phyloP scores from a whole-genome alignment of 2,113 vertebrate species.

The Tetrax tetrax region DNA sequence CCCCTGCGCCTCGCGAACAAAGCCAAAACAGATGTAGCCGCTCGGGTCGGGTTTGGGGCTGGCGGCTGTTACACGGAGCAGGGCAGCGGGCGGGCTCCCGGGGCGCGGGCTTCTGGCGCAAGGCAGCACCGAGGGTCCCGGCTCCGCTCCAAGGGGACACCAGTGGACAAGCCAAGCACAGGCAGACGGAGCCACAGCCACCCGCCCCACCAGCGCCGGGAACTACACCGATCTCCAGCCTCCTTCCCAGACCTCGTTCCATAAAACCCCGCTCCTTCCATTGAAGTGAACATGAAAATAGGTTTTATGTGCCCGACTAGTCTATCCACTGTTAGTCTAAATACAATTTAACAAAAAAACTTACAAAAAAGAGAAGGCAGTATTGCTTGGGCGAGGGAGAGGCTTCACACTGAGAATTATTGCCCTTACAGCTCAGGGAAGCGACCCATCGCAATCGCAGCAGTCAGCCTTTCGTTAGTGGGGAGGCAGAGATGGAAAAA shows the following conservation, averaged over 20 bases:
- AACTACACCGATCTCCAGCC: not conserved
- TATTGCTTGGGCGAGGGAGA: not conserved
- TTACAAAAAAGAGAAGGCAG: not conserved
- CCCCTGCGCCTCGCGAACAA: conserved; percentile 77
- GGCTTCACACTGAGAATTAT: not conserved
- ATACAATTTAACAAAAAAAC: not conserved
- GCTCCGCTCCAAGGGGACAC: not conserved
- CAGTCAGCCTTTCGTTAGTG: not conserved
- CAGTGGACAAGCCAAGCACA: not conserved
- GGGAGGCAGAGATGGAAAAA: not conserved
- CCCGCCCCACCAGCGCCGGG: not conserved
- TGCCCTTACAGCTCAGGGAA: not conserved
- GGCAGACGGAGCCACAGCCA: not conserved
- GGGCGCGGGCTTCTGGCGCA: conserved; percentile 52
- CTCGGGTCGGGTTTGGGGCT: conserved; percentile 65
- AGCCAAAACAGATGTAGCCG: conserved; percentile 81
- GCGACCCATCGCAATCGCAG: accelerated
- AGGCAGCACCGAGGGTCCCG: not conserved
- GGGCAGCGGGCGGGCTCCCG: conserved; percentile 59
- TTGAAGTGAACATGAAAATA: accelerated
- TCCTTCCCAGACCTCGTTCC: not conserved
- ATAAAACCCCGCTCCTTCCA: accelerated
- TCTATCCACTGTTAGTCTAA: not conserved
- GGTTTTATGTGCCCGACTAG: not conserved
- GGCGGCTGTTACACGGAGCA: conserved; percentile 66